Base-by-base conservation (phyloP, 2,888 invertebrate species). In the Lepetodrilus schrolli region DNA sequence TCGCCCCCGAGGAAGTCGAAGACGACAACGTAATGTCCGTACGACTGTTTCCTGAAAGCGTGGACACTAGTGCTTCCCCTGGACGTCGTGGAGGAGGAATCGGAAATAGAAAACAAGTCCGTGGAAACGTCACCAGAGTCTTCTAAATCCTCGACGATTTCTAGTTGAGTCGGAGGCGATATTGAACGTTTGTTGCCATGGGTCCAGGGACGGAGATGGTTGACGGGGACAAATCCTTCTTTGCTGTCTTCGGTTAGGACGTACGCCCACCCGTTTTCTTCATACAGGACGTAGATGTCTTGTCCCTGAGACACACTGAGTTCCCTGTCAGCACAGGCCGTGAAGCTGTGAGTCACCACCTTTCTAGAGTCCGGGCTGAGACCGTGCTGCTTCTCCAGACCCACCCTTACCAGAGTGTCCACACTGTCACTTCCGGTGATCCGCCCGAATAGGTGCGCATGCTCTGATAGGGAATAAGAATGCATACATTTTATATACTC, bases 261-360 rank as follows among this genome's bases (percentile, higher is more conserved):
- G 91, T 98, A 98, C 7, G 97, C 96, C 98, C 98, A 98, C 91
- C 98, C 97, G 89, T 97, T 97, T 91, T 98, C 98, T 82, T 96
- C 93, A 91, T 98, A 98, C 78, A 98, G 91, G 77, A 97, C 95
- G 91, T 96, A 96, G n/a, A 97, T 97, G 87, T 96, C 94, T 93
- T 94, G 49, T 82, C 98, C 97, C 70, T 97, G 93, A 91, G 94
- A 95, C 70, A 95, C 95, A 92, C 96, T 95, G 51, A 98, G 92
- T 89, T 98, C 97, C 91, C 97, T 97, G 89, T 97, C 96, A 0
- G 97, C 97, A 89, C 97, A 97, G 0, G 97, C 97, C 13, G 95
- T 95, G 90, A 98, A 98, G 90, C 97, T 97, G 17, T 85, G 82
- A 4, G 85, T 66, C n/a, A 86, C 78, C 3, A 83, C 78, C 75